Evolutionary conservation across 2,888 invertebrate genomes (phyloP), one percentile per base, ranked within the genome.

Genomic region (Ennomos quercinarius): DNA sequence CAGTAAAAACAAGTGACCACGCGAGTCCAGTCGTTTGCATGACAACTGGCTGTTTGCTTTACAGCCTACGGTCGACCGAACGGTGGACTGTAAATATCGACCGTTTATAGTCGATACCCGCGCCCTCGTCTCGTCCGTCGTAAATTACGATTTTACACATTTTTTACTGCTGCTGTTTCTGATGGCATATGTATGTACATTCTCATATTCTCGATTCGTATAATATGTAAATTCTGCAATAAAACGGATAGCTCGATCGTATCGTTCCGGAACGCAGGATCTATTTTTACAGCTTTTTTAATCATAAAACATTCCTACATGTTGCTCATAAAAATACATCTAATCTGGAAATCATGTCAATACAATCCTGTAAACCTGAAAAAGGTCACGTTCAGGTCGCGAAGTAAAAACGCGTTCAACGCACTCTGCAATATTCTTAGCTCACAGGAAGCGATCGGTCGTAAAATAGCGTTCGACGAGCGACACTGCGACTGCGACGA

Each of bases 371-470:
- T 9, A 43, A 49, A n/a, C 35, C 10, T 40, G 44, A 12, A n/a
- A 57, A 27, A 48, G 53, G 58, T 58, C 58, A 51, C 41, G 57
- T 46, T 39, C 47, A 43, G 52, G 58, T 48, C 52, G 58, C 37
- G n/a, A 10, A 35, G 44, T 40, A 43, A 49, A 55, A 62, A 50
- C 53, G 54, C 69, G 69, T 67, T 69, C 67, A 67, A 66, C 63
- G 70, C 64, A 59, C 70, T 62, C 67, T 54, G 72, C 64, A 69
- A 72, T 77, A 72, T 74, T 75, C 68, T 66, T 66, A 66, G 71
- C 73, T 58, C 71, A 72, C 81, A 81, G 81, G 81, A 81, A 80
- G 78, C 78, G 73, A 79, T 74, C 71, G 73, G 41, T 81, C 80
- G 77, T 81, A 79, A 81, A 81, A 72, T 71, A 72, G 71, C 70